Evolutionary conservation across 2,797 vertebrate genomes (phyloP).

Genomic region (Lithobates sylvaticus): DNA sequence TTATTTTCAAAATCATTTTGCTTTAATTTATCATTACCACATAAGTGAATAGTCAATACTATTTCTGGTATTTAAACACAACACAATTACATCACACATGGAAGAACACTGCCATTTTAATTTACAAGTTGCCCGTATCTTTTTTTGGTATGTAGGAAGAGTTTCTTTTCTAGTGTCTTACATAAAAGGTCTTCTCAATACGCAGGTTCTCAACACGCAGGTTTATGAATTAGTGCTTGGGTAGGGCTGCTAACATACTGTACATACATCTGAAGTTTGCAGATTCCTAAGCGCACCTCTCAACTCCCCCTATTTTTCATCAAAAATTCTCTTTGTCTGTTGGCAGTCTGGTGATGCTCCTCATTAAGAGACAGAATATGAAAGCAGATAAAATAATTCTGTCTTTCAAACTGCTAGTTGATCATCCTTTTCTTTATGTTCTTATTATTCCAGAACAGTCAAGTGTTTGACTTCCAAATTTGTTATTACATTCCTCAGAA

Average conservation of each 20-base stretch:
- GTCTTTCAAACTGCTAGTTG: conserved; percentile 55
- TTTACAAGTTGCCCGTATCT: conserved; percentile 22
- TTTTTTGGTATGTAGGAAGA: conserved; percentile 29
- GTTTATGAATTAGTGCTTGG: conserved; percentile 54
- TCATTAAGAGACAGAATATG: conserved; percentile 63
- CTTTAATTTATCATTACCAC: conserved; percentile 55
- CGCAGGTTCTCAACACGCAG: conserved; percentile 22
- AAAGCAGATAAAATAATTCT: conserved; percentile 62
- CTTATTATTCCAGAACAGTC: conserved; percentile 59
- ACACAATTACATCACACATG: conserved; percentile 25
- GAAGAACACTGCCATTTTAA: conserved; percentile 10
- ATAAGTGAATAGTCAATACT: conserved; percentile 23
- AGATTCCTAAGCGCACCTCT: conserved; percentile 58
- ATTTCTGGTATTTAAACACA: conserved; percentile 53
- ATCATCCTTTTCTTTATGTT: conserved; percentile 55
- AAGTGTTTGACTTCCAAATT: conserved; percentile 56
- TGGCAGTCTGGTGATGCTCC: conserved; percentile 60
- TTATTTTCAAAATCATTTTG: conserved; percentile 64
- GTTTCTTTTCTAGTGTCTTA: conserved; percentile 23
- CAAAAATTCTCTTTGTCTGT: conserved; percentile 67
- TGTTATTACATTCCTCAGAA: conserved; percentile 55
- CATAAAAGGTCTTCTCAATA: conserved; percentile 55
- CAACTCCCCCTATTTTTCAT: conserved; percentile 60
- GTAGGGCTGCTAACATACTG: conserved; percentile 40
- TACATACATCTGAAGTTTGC: conserved; percentile 64